Evolutionary conservation across 2,113 vertebrate genomes (phyloP).

Genomic region (Sardina pilchardus): DNA sequence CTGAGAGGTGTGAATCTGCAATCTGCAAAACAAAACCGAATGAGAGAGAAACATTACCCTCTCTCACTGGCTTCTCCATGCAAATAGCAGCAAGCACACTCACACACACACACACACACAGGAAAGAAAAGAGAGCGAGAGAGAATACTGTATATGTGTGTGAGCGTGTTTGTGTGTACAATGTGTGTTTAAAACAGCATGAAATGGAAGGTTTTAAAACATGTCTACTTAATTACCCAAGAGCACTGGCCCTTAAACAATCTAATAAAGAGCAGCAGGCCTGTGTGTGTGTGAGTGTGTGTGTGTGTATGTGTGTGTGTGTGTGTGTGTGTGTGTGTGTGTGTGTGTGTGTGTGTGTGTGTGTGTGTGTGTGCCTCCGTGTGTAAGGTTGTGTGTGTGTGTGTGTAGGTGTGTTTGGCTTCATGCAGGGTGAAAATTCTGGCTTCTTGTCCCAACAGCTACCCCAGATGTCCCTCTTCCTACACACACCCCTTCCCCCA

Average conservation of each 20-base stretch:
- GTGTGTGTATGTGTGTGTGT: neutral
- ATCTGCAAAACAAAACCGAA: conserved; percentile 65
- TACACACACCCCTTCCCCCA: too few relatives aligned
- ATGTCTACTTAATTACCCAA: neutral
- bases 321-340: neutral
- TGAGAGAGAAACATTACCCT: conserved; percentile 25
- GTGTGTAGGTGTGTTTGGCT: conserved; percentile 23
- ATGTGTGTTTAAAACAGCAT: neutral
- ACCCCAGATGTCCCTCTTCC: neutral
- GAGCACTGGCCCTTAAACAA: neutral
- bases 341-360: neutral
- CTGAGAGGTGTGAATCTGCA: conserved; percentile 63
- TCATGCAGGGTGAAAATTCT: conserved; percentile 12
- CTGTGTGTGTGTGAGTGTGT: neutral
- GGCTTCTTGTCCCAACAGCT: conserved; percentile 24
- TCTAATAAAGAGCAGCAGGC: neutral
- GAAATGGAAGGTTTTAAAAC: neutral
- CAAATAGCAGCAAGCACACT: conserved; percentile 28
- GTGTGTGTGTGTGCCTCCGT: neutral
- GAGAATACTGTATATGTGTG: neutral
- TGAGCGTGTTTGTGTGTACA: neutral
- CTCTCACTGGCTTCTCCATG: conserved; percentile 36
- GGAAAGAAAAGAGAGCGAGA: neutral
- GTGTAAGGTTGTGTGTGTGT: neutral
- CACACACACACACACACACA: neutral